A percentile compares a stretch with the other conserved stretches of the same genome.
These are phyloP conservation scores for Chionodraco myersi DNA, from an alignment of 2,113 vertebrate species.

Conservation along the genomic window DNA sequence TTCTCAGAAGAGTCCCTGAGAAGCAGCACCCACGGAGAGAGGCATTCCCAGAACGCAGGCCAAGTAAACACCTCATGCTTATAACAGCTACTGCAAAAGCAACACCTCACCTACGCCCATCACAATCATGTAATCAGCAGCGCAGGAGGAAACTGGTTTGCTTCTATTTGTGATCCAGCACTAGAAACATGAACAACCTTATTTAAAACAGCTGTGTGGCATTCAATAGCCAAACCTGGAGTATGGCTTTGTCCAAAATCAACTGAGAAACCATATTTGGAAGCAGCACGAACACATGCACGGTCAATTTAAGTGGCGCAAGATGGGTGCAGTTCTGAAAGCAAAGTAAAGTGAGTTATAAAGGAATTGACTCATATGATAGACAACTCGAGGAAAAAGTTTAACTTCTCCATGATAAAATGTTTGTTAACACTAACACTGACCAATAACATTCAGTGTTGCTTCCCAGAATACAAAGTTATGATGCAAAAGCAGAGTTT, in stretches of 20 bases:
- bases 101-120: constrained; percentile 51
- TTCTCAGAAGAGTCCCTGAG: constrained; percentile 50
- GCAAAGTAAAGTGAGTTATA: constrained; percentile 5
- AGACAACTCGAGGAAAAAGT: constrained; percentile 10
- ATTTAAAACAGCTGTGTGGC: background rate
- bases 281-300: background rate
- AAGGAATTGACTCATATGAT: constrained; percentile 15
- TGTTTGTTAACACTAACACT: constrained; percentile 3
- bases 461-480: constrained; percentile 21
- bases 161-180: constrained; percentile 24
- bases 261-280: background rate
- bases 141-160: constrained; percentile 2
- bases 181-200: background rate
- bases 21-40: constrained; percentile 23
- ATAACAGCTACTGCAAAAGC: constrained; percentile 40
- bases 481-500: constrained; percentile 17
- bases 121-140: constrained; percentile 55
- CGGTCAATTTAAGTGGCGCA: background rate
- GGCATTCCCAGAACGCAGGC: constrained; percentile 58
- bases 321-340: constrained; percentile 6
- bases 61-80: constrained; percentile 46
- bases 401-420: background rate
- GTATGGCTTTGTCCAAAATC: background rate
- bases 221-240: background rate
- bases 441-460: background rate